Conservation (phyloP, 2,797 vertebrate genomes). For the Anniella stebbinsi region DNA sequence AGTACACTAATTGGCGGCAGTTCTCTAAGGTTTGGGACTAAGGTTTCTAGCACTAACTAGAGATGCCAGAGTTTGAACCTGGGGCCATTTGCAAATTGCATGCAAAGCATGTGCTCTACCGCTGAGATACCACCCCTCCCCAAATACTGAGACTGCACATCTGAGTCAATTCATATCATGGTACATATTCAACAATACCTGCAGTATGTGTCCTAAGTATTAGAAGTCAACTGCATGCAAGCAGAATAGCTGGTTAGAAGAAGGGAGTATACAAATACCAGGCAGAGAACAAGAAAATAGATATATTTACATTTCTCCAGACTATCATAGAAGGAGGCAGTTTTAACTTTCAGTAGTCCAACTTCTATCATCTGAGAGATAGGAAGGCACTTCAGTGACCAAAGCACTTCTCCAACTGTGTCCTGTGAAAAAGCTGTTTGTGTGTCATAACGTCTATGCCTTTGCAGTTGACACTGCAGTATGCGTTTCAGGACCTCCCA, state of each 20-base stretch:
- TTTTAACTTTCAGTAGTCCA: constrained; percentile 82
- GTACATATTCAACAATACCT: background rate
- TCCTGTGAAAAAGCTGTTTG: constrained; percentile 73
- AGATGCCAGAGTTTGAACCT: background rate
- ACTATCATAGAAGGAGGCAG: constrained; percentile 40
- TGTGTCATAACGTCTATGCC: background rate
- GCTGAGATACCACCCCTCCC: background rate
- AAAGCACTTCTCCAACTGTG: constrained; percentile 80
- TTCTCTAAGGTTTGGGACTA: background rate
- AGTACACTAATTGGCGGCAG: background rate
- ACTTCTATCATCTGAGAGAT: constrained; percentile 82
- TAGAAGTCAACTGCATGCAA: background rate
- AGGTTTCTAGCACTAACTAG: too few relatives aligned
- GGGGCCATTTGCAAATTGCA: background rate
- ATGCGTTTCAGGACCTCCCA: background rate
- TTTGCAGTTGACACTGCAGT: background rate
- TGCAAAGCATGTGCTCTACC: background rate
- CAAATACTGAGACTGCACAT: background rate
- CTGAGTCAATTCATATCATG: background rate
- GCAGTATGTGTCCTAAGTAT: background rate
- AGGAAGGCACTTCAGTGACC: constrained; percentile 84
- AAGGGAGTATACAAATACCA: background rate
- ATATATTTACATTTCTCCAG: constrained; percentile 59
- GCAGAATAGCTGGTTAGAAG: background rate
- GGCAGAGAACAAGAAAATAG: background rate